Conservation (phyloP, 2,888 invertebrate species). For the Dasysyrphus tricinctus region DNA sequence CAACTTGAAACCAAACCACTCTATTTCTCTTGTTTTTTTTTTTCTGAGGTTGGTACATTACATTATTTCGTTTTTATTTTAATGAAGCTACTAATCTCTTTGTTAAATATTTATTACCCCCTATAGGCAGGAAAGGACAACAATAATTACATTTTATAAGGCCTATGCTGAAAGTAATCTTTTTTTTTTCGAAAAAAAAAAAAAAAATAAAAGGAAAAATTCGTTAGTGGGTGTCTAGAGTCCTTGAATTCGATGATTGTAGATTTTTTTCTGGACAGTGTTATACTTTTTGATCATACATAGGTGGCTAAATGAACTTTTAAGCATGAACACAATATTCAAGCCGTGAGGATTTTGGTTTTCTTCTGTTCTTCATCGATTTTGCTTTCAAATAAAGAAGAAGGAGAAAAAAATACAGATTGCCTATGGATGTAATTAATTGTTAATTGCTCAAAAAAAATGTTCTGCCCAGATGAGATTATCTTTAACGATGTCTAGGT, state of each 20-base stretch:
- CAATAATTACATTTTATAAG: slow-evolving; percentile 30
- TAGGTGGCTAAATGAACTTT: slow-evolving; percentile 11
- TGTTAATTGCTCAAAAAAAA: background rate
- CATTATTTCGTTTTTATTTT: slow-evolving; percentile 19
- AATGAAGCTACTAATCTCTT: slow-evolving; percentile 38
- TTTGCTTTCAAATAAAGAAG: background rate
- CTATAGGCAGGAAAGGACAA: slow-evolving; percentile 22
- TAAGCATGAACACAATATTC: background rate
- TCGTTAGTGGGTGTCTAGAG: background rate
- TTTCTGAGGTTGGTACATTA: background rate
- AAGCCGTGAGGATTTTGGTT: background rate
- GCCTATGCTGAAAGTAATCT: background rate
- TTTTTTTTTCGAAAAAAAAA: background rate
- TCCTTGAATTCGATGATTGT: slow-evolving; percentile 4
- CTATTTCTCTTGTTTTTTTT: slow-evolving; percentile 2
- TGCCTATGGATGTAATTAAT: background rate
- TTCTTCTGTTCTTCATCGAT: background rate
- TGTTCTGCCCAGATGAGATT: background rate
- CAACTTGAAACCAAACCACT: slow-evolving; percentile 6
- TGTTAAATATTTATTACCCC: slow-evolving; percentile 34
- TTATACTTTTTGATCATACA: background rate
- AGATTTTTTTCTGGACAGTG: background rate
- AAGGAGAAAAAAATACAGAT: background rate
- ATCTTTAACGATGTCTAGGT: no score
- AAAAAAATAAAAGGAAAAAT: slow-evolving; percentile 6